phyloP scores from a whole-genome alignment of 1,140 invertebrate genomes.

The Bemisia tabaci region DNA sequence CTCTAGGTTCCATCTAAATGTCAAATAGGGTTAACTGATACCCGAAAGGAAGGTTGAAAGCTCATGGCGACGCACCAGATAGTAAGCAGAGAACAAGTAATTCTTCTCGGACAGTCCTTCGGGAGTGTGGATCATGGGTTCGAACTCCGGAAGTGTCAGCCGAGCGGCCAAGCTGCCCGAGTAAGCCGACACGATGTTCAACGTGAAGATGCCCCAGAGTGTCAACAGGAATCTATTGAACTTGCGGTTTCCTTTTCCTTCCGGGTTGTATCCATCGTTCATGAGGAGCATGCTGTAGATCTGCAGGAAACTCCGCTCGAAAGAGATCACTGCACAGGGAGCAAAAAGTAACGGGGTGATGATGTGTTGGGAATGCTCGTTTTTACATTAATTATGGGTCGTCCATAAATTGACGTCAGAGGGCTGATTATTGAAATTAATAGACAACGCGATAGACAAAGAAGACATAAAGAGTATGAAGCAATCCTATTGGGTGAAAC shows the following conservation, averaged over 20 bases:
- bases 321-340: not conserved
- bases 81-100: not conserved
- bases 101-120: slow-evolving; percentile 4
- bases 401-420: no score
- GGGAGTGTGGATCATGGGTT: not conserved
- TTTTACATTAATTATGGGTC: no score
- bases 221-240: slow-evolving; percentile 10
- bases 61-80: slow-evolving; percentile 9
- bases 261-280: not conserved
- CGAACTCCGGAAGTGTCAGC: slow-evolving; percentile 6
- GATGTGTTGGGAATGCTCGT: no score
- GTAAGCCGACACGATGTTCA: slow-evolving; percentile 11
- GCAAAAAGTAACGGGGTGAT: no score
- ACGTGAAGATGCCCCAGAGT: slow-evolving; percentile 13
- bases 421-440: no score
- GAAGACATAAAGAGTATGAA: no score
- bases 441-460: no score
- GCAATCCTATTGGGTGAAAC: no score
- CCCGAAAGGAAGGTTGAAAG: no score
- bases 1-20: no score
- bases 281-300: not conserved
- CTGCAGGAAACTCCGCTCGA: not conserved
- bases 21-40: no score
- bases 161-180: slow-evolving; percentile 12
- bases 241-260: not conserved